phyloP scores from a whole-genome alignment of 2,888 invertebrate genomes.

The Eubasilissa splendida region DNA sequence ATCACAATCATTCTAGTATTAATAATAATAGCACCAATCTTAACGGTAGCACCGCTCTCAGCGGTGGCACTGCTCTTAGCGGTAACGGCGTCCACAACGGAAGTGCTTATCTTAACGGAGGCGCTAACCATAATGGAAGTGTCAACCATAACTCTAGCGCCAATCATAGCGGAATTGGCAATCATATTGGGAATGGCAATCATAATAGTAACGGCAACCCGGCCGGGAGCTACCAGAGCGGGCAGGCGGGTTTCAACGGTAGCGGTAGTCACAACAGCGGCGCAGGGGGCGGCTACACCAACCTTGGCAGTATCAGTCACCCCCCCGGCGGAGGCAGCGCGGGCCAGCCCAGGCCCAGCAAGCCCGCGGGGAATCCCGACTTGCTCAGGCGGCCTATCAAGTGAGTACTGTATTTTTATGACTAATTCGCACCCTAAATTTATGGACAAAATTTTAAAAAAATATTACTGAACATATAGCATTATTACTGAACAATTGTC shows the following conservation, averaged over 20 bases:
- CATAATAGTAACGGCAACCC: conserved; percentile 25
- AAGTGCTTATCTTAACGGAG: no score
- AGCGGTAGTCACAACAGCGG: conserved; percentile 58
- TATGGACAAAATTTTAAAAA: no score
- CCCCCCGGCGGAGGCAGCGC: conserved; percentile 16
- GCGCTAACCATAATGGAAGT: conserved; percentile 46
- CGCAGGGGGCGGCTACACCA: conserved; percentile 62
- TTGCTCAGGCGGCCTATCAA: conserved; percentile 82
- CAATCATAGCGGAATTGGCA: conserved; percentile 18
- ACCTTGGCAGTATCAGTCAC: conserved; percentile 52
- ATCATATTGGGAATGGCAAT: conserved; percentile 18
- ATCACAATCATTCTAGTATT: conserved; percentile 61
- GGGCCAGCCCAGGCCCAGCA: conserved; percentile 65
- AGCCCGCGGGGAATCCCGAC: conserved; percentile 69
- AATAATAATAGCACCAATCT: conserved; percentile 60
- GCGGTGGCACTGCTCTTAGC: conserved; percentile 61
- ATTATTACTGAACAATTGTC: no score
- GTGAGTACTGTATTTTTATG: conserved; percentile 66
- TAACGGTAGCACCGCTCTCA: conserved; percentile 61
- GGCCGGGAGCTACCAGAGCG: conserved; percentile 32
- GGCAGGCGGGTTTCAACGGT: conserved; percentile 1
- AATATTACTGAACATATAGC: no score
- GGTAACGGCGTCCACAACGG: conserved; percentile 53
- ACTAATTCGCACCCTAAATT: no score
- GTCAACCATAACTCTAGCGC: conserved; percentile 53